Conservation (phyloP, 2,113 vertebrate species). For the Aegotheles bennettii region DNA sequence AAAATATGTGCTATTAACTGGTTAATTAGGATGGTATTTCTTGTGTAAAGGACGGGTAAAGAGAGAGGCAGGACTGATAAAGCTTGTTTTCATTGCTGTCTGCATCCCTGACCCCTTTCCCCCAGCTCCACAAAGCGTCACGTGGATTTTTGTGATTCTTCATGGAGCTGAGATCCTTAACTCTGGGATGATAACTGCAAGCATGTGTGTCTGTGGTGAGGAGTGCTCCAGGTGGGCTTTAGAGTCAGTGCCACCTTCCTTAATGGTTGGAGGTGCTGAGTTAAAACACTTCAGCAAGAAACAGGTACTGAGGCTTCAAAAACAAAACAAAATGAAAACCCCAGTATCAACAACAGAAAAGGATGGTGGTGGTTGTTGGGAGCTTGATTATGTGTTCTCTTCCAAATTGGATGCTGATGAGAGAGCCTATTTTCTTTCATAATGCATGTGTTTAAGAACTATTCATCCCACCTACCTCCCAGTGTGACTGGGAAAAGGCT, state of each 20-base stretch:
- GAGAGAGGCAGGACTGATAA: not conserved
- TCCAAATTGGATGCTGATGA: not conserved
- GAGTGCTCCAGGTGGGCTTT: not conserved
- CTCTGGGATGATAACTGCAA: not conserved
- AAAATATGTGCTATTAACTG: not conserved
- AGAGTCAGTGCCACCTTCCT: not conserved
- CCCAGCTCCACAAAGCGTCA: fast-evolving
- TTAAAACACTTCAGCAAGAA: not conserved
- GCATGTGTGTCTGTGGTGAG: fast-evolving
- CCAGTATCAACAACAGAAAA: not conserved
- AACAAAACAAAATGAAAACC: not conserved
- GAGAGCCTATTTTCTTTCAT: not conserved
- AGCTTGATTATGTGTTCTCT: not conserved
- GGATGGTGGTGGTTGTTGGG: not conserved
- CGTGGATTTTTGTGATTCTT: not conserved
- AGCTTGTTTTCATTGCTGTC: not conserved
- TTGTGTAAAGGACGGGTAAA: not conserved
- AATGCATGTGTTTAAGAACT: not conserved
- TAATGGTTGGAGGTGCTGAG: not conserved
- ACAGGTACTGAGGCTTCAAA: not conserved
- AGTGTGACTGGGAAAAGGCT: not conserved
- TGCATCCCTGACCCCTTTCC: not conserved
- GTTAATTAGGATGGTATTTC: not conserved
- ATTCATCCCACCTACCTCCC: not conserved
- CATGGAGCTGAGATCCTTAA: not conserved